Conservation (phyloP, 2,797 vertebrate genomes). For the Salmo trutta region DNA sequence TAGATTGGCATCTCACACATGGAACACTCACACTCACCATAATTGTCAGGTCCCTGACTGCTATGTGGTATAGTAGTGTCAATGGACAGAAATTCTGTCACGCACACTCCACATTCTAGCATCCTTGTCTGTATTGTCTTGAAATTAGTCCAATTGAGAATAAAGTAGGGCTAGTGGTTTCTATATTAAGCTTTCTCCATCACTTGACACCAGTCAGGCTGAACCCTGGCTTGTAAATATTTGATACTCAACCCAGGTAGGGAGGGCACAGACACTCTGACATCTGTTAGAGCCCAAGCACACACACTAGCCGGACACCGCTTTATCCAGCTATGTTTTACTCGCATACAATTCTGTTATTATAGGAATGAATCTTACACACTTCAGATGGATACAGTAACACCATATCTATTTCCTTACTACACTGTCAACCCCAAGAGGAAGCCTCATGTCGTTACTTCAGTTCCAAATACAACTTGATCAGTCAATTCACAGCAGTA, state of each 20-base stretch:
- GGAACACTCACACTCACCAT: not conserved
- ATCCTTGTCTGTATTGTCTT: constrained; percentile 64
- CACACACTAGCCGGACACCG: constrained; percentile 7
- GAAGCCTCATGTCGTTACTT: not conserved
- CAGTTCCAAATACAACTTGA: not conserved
- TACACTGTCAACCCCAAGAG: not conserved
- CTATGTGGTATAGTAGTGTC: not conserved
- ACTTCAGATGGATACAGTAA: not conserved
- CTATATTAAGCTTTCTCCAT: constrained; percentile 90
- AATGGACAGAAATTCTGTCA: not conserved
- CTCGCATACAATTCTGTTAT: not conserved
- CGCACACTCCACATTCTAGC: constrained; percentile 31
- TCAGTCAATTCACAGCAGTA: not conserved
- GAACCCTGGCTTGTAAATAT: constrained; percentile 85
- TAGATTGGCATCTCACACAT: not conserved
- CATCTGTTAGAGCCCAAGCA: constrained; percentile 24
- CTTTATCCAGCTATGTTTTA: not conserved
- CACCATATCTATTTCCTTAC: not conserved
- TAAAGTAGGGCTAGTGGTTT: constrained; percentile 77
- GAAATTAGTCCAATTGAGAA: constrained; percentile 75
- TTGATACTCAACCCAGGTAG: constrained; percentile 78
- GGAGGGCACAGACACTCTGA: constrained; percentile 47
- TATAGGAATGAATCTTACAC: not conserved
- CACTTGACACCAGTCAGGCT: constrained; percentile 86
- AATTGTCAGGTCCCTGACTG: not conserved